Evolutionary conservation across 2,888 invertebrate genomes (phyloP), one percentile per base, ranked within the genome.

Genomic region (Macaria liturata): DNA sequence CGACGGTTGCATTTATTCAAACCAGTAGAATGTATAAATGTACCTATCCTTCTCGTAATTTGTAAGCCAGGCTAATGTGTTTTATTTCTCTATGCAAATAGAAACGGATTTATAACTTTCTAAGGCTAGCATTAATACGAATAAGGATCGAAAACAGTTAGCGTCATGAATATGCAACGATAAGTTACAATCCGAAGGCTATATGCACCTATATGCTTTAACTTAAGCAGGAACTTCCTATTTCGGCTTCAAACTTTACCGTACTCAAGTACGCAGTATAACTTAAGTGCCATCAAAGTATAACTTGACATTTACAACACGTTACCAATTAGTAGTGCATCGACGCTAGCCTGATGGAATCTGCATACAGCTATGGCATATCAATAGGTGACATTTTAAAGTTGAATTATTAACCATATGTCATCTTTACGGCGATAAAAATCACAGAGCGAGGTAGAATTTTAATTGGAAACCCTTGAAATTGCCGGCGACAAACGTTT

Each of bases 111-210:
- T 59, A 60, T 60, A 54, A 53, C 49, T 61, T 57, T 50, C 53
- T 52, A 59, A 46, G 51, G n/a, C 52, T 44, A 44, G 54, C 50
- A 61, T 61, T 62, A 55, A 50, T 49, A 20, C 54, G 30, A 52
- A 59, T 62, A 62, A 65, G 62, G 61, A 60, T 43, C 48, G 55
- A 54, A 39, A 42, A 42, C 42, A 42, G 42, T 42, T 42, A 42
- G 9, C 39, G 42, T 60, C 50, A 57, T 58, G 54, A 59, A 66
- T 64, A 61, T 59, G 46, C 60, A 64, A 57, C 49, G 44, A 53
- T 47, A 46, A 55, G 46, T 50, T 47, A 47, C 7, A 46, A 53
- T 48, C 49, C 49, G 49, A 40, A 57, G 39, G 48, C 49, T 51
- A 54, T 50, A 39, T 49, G 40, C 20, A 20, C 20, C 20, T 20